Base-by-base conservation (phyloP, 2,888 invertebrate genomes). In the Shargacucullia verbasci region DNA sequence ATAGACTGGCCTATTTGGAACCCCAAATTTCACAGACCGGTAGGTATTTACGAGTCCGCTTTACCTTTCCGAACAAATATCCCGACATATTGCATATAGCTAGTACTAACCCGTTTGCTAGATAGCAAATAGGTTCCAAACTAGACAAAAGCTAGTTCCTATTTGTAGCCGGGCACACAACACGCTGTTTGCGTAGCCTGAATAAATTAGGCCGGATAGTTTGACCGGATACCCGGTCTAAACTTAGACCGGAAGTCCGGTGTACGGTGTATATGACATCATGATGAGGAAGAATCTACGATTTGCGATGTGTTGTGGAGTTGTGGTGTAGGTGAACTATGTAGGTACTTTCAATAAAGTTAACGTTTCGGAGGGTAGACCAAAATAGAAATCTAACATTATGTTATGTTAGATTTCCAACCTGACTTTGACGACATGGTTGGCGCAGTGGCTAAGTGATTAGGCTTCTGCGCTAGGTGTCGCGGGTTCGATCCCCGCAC, bases 191-290 rank as follows among this genome's bases (percentile, higher is more conserved):
- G 66, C 61, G 54, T 56, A 56, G 59, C 57, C 55, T 68, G 62
- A 70, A 73, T 73, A 65, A 62, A 70, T 70, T 66, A 59, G 62
- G 45, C 63, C 62, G 64, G 64, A 63, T 65, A 68, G 59, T 71
- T 63, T 39, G 52, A 59, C 59, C 57, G 64, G 56, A 64, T 45
- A 27, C 44, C 72, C 66, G 65, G 66, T 57, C 53, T 54, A 72
- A 73, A 67, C 58, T 71, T 71, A 56, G 43, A 38, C 48, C 34
- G 61, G 69, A 59, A 40, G 35, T 58, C 58, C 47, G 31, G 33
- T 59, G 66, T 54, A 31, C 37, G 29, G 12, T 40, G 53, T 48
- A 57, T 59, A 71, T 56, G 56, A 73, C 70, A 64, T 62, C 43
- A 29, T 54, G 44, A 39, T 37, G 44, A 29, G 29, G 25, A 67